These are phyloP conservation scores for Catharus ustulatus DNA, from an alignment of 2,797 vertebrate genomes.

Conservation along the genomic window DNA sequence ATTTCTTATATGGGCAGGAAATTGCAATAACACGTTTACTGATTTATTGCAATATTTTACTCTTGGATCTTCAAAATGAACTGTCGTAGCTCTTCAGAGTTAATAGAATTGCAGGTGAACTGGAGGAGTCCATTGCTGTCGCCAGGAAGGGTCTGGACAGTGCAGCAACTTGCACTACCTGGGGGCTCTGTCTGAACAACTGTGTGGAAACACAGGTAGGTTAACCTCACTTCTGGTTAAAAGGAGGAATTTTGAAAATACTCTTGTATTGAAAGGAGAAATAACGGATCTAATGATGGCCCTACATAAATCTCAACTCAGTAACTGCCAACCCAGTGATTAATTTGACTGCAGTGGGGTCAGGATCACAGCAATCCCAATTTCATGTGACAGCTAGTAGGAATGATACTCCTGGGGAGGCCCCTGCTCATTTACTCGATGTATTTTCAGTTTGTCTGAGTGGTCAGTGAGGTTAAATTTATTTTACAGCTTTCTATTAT, in stretches of 20 bases:
- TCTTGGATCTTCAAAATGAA: constrained; percentile 14
- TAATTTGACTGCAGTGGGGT: background rate
- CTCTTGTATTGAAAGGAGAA: background rate
- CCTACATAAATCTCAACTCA: background rate
- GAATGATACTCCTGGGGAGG: background rate
- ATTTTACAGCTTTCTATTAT: background rate
- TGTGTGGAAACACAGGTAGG: background rate
- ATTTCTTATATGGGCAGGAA: constrained; percentile 39
- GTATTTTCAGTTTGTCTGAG: background rate
- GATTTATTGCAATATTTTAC: constrained; percentile 45
- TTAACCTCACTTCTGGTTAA: background rate
- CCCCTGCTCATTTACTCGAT: background rate
- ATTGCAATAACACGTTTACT: constrained; percentile 28
- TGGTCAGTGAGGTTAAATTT: background rate
- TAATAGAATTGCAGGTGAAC: constrained; percentile 35
- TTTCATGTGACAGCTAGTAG: background rate
- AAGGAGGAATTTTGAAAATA: background rate
- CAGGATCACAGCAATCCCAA: background rate
- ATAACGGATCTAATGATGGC: background rate
- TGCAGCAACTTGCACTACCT: background rate
- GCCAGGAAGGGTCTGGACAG: background rate
- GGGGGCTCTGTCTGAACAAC: background rate
- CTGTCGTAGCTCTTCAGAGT: background rate
- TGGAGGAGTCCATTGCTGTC: background rate
- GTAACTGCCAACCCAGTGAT: background rate